Evolutionary conservation across 1,140 invertebrate species (phyloP).

Genomic region (Plectrocnemia conspersa): DNA sequence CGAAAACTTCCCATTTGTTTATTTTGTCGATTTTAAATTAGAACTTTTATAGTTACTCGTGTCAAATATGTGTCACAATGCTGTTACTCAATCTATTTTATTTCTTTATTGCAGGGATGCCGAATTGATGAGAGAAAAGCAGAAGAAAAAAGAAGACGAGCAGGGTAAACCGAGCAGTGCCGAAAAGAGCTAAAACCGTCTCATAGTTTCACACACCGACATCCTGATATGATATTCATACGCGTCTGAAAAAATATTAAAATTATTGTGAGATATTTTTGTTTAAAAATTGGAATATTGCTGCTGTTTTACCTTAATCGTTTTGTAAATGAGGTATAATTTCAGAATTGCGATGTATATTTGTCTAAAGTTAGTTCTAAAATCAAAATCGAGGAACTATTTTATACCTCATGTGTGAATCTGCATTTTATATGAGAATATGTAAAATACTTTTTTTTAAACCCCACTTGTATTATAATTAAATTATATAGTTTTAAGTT

Average conservation of each 20-base stretch:
- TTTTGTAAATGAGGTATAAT: too few species aligned
- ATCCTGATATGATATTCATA: too few species aligned
- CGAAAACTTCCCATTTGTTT: neutral
- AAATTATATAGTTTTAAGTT: slow-evolving; percentile 35
- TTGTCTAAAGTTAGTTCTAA: too few species aligned
- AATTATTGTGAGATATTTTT: slow-evolving; percentile 14
- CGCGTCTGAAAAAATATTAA: too few species aligned
- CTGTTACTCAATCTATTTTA: slow-evolving; percentile 20
- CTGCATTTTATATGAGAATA: too few species aligned
- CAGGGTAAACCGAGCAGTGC: slow-evolving; percentile 50
- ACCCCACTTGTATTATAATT: slow-evolving; percentile 36
- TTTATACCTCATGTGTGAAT: too few species aligned
- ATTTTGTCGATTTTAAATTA: slow-evolving; percentile 14
- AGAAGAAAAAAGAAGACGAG: slow-evolving; percentile 58
- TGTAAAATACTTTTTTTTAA: too few species aligned
- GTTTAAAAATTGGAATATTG: neutral
- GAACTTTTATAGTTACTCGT: neutral
- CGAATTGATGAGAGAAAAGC: slow-evolving; percentile 76
- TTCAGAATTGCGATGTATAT: too few species aligned
- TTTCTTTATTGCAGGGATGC: slow-evolving; percentile 63
- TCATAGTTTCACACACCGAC: too few species aligned
- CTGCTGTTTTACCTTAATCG: too few species aligned
- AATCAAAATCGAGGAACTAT: too few species aligned
- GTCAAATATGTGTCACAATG: slow-evolving; percentile 9
- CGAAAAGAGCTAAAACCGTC: slow-evolving; percentile 49